Evolutionary conservation across 2,113 vertebrate genomes (phyloP), one percentile per base, ranked within the genome.

Genomic region (Pantherophis guttatus): DNA sequence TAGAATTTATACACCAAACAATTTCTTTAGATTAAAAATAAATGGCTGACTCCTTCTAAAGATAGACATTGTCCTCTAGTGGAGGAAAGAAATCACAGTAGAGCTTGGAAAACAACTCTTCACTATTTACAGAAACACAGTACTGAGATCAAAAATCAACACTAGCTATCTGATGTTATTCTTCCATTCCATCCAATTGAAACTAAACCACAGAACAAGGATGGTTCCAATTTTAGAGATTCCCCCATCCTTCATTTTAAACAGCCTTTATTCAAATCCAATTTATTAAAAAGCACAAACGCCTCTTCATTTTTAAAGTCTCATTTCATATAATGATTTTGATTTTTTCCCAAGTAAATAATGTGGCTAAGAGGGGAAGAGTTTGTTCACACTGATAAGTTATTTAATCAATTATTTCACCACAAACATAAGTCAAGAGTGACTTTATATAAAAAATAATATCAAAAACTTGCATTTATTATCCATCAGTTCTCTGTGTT

Each of bases 1-100:
- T 94, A 95, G 65, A 94, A 44, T 1, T 91, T 59, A 59, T 86
- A 59, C n/a, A 21, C 2, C 1, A 24, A 39, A 91, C 92, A 50
- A 81, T 91, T 86, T 17, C 21, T 85, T 93, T 89, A 29, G 24
- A 15, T 92, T 90, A 53, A 92, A 92, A 62, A 91, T 65, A 58
- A 90, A 86, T 39, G 39, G 9, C 29, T 86, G 8, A 15, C 24
- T 12, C 59, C 8, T 94, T 96, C 39, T 1, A 52, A 96, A 57
- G 95, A 93, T 86, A 92, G 94, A 93, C 92, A 96, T 52, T 96
- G 97, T 95, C 96, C 97, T 97, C 97, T 97, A 50, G 95, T 96
- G 97, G 95, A 86, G 0, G 0, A 2, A 24, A 26, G 0, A 3
- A 90, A 24, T 86, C 55, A 90, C 15, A 90, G 57, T 95, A 93